Conservation (phyloP, 2,888 invertebrate genomes). For the Lacanobia wlatinum region DNA sequence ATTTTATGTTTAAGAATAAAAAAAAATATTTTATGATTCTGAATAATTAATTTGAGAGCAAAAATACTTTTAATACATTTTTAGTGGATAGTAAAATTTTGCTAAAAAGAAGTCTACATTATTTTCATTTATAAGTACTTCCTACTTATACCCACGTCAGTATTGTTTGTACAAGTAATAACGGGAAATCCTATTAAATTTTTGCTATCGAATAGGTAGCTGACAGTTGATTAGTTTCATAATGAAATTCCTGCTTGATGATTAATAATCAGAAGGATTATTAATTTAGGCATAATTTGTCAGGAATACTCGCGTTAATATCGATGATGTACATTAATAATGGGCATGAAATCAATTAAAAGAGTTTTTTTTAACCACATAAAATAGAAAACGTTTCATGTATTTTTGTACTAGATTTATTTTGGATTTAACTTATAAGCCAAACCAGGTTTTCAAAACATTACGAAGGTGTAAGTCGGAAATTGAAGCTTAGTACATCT, state of each 20-base stretch:
- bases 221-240: conserved; percentile 69
- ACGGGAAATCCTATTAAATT: conserved; percentile 55
- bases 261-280: too few species aligned
- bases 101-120: conserved; percentile 21
- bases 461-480: not conserved
- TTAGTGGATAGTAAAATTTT: not conserved
- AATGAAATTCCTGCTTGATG: conserved; percentile 72
- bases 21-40: not conserved
- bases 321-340: not conserved
- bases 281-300: conserved; percentile 48
- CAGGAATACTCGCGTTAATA: conserved; percentile 20
- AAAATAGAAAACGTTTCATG: not conserved
- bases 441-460: not conserved
- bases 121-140: conserved; percentile 14
- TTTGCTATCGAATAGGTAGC: conserved; percentile 61
- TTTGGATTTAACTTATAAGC: not conserved
- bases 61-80: not conserved
- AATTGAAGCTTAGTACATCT: conserved; percentile 19
- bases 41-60: not conserved
- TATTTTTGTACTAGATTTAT: not conserved
- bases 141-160: conserved; percentile 35
- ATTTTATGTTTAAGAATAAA: not conserved
- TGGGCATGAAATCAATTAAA: not conserved
- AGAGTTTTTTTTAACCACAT: not conserved
- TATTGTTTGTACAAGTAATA: conserved; percentile 42